Evolutionary conservation across 2,113 vertebrate species (phyloP).

Genomic region (Bucco capensis): DNA sequence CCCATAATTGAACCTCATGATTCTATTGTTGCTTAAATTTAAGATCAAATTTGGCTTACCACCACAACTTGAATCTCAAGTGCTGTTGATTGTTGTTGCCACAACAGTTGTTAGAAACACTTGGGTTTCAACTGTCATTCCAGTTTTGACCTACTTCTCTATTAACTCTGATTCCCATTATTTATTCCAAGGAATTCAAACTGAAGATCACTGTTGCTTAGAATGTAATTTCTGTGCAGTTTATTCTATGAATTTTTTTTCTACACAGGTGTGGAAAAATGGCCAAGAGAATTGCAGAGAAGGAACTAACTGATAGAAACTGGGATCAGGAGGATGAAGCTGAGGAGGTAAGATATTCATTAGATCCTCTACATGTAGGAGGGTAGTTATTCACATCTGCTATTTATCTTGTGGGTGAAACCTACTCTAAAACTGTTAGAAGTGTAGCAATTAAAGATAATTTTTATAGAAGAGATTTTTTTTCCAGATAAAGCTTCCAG

Average conservation of each 20-base stretch:
- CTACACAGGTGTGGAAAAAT: slow-evolving; percentile 71
- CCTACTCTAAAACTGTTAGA: neutral
- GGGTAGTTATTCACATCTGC: neutral
- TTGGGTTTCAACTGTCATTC: neutral
- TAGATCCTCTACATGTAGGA: neutral
- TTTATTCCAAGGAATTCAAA: neutral
- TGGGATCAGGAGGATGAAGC: slow-evolving; percentile 98
- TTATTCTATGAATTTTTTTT: neutral
- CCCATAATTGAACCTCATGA: neutral
- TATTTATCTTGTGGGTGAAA: neutral
- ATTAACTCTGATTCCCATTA: neutral
- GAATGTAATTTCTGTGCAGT: neutral
- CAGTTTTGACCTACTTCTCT: neutral
- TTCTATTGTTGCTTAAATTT: neutral
- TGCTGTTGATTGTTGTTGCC: neutral
- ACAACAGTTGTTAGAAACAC: neutral
- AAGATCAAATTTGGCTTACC: neutral
- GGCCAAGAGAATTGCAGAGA: slow-evolving; percentile 96
- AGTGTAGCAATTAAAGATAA: neutral
- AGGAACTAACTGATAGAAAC: slow-evolving; percentile 94
- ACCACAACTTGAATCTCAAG: neutral
- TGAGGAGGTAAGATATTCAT: slow-evolving; percentile 80
- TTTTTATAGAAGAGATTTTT: neutral
- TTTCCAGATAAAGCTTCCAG: neutral
- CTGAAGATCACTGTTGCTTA: neutral